Evolutionary conservation across 2,888 invertebrate genomes (phyloP).

Genomic region (Mythimna pallens): DNA sequence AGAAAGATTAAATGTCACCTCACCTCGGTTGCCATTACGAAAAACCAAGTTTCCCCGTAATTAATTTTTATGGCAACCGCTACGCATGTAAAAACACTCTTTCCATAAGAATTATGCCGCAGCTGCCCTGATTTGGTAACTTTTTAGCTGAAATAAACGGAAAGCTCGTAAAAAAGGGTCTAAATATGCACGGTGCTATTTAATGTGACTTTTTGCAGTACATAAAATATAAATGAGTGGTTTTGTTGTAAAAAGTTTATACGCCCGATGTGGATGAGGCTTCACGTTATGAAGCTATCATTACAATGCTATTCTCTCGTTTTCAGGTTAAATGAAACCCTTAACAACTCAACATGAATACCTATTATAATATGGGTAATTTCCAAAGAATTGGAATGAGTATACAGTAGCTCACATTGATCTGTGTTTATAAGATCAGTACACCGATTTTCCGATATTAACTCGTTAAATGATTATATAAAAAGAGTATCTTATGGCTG

Average conservation of each 20-base stretch:
- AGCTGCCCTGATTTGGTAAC: slow-evolving; percentile 62
- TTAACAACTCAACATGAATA: slow-evolving; percentile 7
- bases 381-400: slow-evolving; percentile 1
- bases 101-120: slow-evolving; percentile 58
- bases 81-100: slow-evolving; percentile 61
- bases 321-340: slow-evolving; percentile 21
- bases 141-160: slow-evolving; percentile 62
- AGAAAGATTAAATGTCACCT: slow-evolving; percentile 55
- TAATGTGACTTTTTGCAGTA: slow-evolving; percentile 65
- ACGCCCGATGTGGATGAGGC: slow-evolving; percentile 28
- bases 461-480: neutral
- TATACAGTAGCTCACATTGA: neutral
- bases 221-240: slow-evolving; percentile 64
- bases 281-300: slow-evolving; percentile 42
- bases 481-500: neutral
- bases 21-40: slow-evolving; percentile 51
- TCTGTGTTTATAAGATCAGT: too few relatives aligned
- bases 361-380: neutral
- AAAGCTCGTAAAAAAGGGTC: slow-evolving; percentile 64
- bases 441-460: neutral
- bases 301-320: slow-evolving; percentile 25
- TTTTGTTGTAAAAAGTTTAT: slow-evolving; percentile 62
- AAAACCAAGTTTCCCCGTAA: slow-evolving; percentile 62
- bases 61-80: slow-evolving; percentile 63
- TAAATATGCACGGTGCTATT: slow-evolving; percentile 58